Evolutionary conservation across 2,888 invertebrate species (phyloP).

Genomic region (Trisateles emortualis): DNA sequence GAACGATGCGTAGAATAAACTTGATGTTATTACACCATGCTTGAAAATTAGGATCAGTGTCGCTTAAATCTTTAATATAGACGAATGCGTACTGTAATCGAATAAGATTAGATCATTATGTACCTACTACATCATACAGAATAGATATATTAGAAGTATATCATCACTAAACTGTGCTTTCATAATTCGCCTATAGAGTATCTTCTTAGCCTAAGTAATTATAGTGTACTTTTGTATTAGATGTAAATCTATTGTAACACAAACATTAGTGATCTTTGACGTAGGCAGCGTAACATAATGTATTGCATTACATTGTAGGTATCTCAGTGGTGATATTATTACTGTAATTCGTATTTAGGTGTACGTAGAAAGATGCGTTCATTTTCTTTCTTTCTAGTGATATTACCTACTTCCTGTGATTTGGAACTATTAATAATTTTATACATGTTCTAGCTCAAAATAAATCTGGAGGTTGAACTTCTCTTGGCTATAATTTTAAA

Average conservation of each 20-base stretch:
- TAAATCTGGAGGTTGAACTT: constrained; percentile 70
- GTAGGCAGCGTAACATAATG: constrained; percentile 33
- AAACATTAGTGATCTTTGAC: constrained; percentile 43
- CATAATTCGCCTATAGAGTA: constrained; percentile 67
- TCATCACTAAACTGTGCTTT: constrained; percentile 60
- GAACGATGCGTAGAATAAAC: not conserved
- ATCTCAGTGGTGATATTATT: constrained; percentile 76
- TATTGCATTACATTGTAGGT: constrained; percentile 51
- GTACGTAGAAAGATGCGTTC: constrained; percentile 66
- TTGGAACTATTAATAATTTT: constrained; percentile 83
- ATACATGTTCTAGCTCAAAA: constrained; percentile 80
- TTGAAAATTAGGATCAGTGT: constrained; percentile 57
- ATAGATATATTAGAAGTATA: constrained; percentile 20
- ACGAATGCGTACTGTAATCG: constrained; percentile 36
- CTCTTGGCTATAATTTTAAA: constrained; percentile 81
- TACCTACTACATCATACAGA: constrained; percentile 18
- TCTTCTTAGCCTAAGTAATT: constrained; percentile 67
- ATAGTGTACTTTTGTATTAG: constrained; percentile 58
- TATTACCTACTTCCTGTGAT: constrained; percentile 81
- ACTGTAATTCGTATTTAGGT: constrained; percentile 64
- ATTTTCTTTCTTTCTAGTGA: constrained; percentile 72
- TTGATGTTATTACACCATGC: not conserved
- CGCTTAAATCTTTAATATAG: constrained; percentile 50
- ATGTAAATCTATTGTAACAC: constrained; percentile 42
- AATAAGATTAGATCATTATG: constrained; percentile 38